Base-by-base conservation (phyloP, 2,797 vertebrate genomes). In the Pristis pectinata region DNA sequence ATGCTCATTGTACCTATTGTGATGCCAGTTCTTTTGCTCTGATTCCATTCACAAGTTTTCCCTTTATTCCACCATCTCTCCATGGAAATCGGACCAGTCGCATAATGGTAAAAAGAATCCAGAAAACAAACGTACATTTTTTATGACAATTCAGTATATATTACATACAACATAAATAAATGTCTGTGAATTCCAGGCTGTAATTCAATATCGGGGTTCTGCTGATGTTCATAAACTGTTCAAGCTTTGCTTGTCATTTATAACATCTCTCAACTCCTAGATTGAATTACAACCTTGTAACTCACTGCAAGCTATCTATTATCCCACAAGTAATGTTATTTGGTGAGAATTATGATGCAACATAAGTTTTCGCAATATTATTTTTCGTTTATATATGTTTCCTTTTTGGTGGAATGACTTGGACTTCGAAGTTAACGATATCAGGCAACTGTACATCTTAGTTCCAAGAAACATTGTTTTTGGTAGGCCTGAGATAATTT, bases 231-330 rank as follows among this genome's bases (percentile, higher is more conserved):
- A 94, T 94, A 94, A 94, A 94, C 70, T 76, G 70, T 70, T 94
- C 92, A 94, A 94, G 92, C 67, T 93, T 93, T 27, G 13, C 92
- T 70, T 74, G 67, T 76, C 67, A 76, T 76, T 94, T 94, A 76
- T 94, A 76, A 94, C 92, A n/a, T 94, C 70, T 94, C 70, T 74
- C 92, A 72, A 53, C 67, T 76, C 37, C 92, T n/a, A 15, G 70
- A 94, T 94, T 94, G 41, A 94, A 94, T 76, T 94, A 94, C 92
- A 74, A 7, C 92, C 92, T 94, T 94, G 92, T 94, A 76, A 94
- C 92, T 94, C 92, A 76, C 92, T 94, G 92, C 70, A 72, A 76
- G 92, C 70, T 94, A 94, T 94, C 92, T 94, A 94, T 94, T 94
- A 94, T 94, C 92, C 30, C 44, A 76, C 67, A 76, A 53, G 70